phyloP scores from a whole-genome alignment of 2,888 invertebrate genomes.

The Drosophila putrida region DNA sequence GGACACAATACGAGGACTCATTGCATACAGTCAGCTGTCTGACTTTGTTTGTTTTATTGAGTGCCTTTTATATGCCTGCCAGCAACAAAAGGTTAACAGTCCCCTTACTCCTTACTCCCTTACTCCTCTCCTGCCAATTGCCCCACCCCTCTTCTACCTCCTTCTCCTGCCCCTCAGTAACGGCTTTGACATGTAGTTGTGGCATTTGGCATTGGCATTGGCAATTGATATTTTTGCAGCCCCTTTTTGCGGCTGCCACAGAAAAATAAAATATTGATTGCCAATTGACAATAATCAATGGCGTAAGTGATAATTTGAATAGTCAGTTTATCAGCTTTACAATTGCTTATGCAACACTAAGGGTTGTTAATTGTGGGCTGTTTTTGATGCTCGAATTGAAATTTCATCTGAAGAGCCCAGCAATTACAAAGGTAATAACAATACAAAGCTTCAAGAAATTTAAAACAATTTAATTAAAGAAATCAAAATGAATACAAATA shows the following conservation, averaged over 20 bases:
- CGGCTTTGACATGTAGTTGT: constrained; percentile 35
- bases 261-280: constrained; percentile 45
- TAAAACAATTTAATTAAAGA: background rate
- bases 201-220: constrained; percentile 51
- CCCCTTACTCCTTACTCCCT: constrained; percentile 4
- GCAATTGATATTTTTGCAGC: constrained; percentile 60
- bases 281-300: constrained; percentile 78
- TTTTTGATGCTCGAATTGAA: constrained; percentile 12
- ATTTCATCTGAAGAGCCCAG: constrained; percentile 9
- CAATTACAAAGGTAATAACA: constrained; percentile 18
- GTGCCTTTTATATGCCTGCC: constrained; percentile 53
- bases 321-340: constrained; percentile 39
- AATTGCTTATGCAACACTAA: background rate
- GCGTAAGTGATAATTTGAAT: constrained; percentile 77
- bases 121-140: background rate
- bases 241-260: constrained; percentile 40
- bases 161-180: background rate
- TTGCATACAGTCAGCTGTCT: constrained; percentile 22
- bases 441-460: background rate
- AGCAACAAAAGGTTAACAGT: constrained; percentile 38
- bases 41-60: constrained; percentile 50
- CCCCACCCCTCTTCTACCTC: background rate
- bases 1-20: constrained; percentile 20
- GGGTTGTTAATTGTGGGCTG: background rate
- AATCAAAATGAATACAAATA: background rate